These are phyloP conservation scores for Scaeva pyrastri DNA, from an alignment of 2,888 invertebrate species.

Conservation along the genomic window DNA sequence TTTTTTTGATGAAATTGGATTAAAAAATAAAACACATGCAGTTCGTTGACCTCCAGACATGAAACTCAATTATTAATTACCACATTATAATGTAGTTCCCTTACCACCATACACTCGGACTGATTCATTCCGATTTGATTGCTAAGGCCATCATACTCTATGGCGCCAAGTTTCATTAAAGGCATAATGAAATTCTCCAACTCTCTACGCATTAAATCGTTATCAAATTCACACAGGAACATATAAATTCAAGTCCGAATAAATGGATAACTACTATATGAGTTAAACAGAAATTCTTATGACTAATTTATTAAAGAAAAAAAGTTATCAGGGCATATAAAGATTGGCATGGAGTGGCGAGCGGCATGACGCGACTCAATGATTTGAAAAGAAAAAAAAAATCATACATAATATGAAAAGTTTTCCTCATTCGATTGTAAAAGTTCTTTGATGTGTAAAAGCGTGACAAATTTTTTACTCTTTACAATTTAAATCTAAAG, in stretches of 20 bases:
- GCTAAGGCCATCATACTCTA: background rate
- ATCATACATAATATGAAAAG: background rate
- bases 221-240: conserved; percentile 6
- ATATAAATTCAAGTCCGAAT: background rate
- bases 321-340: background rate
- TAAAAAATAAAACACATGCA: too few species aligned
- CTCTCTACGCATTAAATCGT: background rate
- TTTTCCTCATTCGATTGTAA: conserved; percentile 31
- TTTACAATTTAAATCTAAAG: background rate
- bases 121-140: conserved; percentile 15
- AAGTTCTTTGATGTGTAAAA: conserved; percentile 16
- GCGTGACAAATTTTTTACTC: conserved; percentile 20
- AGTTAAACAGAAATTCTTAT: background rate
- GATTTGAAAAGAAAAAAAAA: too few species aligned
- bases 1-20: too few species aligned
- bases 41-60: too few species aligned
- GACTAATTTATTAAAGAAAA: conserved; percentile 21
- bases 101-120: background rate
- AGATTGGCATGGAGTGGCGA: too few species aligned
- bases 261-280: conserved; percentile 3
- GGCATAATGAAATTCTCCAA: background rate
- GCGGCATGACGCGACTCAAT: too few species aligned
- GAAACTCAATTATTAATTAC: too few species aligned
- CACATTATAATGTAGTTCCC: too few species aligned
- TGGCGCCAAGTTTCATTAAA: conserved; percentile 21